Evolutionary conservation across 2,797 vertebrate species (phyloP).

Genomic region (Eulemur coronatus): DNA sequence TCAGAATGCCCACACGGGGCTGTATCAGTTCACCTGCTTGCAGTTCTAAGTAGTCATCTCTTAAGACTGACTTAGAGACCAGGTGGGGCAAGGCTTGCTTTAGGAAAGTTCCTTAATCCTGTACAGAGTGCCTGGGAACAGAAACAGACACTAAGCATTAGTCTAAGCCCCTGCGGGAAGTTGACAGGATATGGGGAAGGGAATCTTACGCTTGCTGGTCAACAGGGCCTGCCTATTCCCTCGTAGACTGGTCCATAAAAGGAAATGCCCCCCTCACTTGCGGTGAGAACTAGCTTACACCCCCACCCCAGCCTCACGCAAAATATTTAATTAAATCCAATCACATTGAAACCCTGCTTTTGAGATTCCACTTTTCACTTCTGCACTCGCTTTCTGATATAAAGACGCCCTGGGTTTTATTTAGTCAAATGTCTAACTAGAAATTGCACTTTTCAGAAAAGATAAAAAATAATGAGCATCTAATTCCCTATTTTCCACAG

Average conservation of each 20-base stretch:
- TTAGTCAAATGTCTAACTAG: conserved; percentile 65
- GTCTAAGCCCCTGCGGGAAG: background rate
- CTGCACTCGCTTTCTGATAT: conserved; percentile 45
- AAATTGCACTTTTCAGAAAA: conserved; percentile 78
- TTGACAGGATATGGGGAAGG: background rate
- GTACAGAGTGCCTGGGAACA: background rate
- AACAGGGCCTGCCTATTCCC: background rate
- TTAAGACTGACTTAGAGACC: background rate
- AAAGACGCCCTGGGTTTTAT: conserved; percentile 62
- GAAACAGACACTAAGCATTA: background rate
- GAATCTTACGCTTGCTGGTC: background rate
- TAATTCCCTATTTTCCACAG: conserved; percentile 78
- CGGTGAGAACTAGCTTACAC: background rate
- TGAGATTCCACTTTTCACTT: conserved; percentile 52
- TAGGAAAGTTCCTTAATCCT: background rate
- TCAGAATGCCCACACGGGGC: background rate
- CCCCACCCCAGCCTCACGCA: background rate
- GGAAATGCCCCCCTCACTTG: background rate
- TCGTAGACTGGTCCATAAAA: background rate
- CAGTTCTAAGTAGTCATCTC: background rate
- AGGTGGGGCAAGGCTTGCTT: background rate
- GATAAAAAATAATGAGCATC: conserved; percentile 78
- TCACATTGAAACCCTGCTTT: conserved; percentile 27
- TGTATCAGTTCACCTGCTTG: background rate
- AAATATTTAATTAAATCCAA: conserved; percentile 68